Evolutionary conservation across 2,113 vertebrate species (phyloP), one percentile per base, ranked within the genome.

Genomic region (Bos indicus): DNA sequence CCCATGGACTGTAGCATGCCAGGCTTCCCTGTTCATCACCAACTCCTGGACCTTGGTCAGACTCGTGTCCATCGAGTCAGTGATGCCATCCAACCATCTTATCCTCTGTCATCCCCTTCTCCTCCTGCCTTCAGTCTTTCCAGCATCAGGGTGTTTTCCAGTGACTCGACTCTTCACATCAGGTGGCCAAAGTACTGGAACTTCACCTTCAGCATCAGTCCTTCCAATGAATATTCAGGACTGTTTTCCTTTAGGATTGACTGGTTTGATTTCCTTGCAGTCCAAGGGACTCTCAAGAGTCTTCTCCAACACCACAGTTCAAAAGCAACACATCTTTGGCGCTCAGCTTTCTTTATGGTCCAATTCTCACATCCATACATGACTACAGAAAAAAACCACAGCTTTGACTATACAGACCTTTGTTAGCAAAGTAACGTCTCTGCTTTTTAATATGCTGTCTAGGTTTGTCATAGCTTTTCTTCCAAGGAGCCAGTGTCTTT

Each of bases 41-140:
- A 71, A 36, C n/a, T 71, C n/a, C 64, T 36, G 9, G n/a, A 36
- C 17, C 9, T 21, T 71, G n/a, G 9, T 71, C 64, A 71, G 21
- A 71, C 17, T 71, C 1, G 0, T 71, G 64, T 71, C n/a, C n/a
- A 71, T 71, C 0, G 17, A 71, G 64, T 71, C 1, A 0, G n/a
- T 21, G n/a, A 11, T 36, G n/a, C 64, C n/a, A 21, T 71, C 62
- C n/a, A 71, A 4, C 9, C n/a, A 6, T 71, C 64, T 71, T 5
- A 71, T 71, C n/a, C n/a, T 71, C 64, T 71, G 17, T 36, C 2
- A 1, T 36, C 64, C 64, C 19, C n/a, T 71, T 71, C 17, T 71
- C n/a, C 64, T 36, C n/a, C n/a, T n/a, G 10, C 64, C 64, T 36
- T 19, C 64, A 67, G 9, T 36, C 33, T 67, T 67, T 71, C 64